A percentile compares a stretch with the other conserved stretches of the same genome.
Conservation (phyloP, 1,140 invertebrate genomes). For the Potamilus streckersoni region DNA sequence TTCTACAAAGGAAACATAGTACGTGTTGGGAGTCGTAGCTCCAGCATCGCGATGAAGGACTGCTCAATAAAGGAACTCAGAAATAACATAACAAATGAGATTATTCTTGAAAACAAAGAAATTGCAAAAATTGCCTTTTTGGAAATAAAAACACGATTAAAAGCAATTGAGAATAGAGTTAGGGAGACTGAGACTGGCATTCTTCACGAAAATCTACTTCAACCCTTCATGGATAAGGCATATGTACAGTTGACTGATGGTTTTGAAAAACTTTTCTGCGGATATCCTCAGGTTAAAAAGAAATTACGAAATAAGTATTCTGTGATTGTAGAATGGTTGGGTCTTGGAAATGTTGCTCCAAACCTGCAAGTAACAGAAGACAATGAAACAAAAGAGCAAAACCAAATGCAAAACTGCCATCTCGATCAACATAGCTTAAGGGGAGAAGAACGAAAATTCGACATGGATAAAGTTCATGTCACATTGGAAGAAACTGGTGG, state of each 20-base stretch:
- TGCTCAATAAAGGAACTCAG: constrained; percentile 36
- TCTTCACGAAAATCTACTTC: constrained; percentile 40
- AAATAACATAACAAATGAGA: constrained; percentile 5
- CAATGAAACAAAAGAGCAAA: not conserved
- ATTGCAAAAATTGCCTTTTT: constrained; percentile 13
- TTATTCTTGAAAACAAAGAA: constrained; percentile 10
- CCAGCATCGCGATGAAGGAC: constrained; percentile 62
- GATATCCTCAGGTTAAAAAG: not conserved
- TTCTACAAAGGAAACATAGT: constrained; percentile 68
- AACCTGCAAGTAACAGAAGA: not conserved
- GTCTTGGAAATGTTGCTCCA: constrained; percentile 16
- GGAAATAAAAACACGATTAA: not conserved
- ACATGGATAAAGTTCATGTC: no score
- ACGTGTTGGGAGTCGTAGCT: constrained; percentile 80
- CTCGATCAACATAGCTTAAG: no score
- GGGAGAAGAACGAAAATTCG: no score
- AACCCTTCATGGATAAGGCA: constrained; percentile 29
- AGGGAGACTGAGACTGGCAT: constrained; percentile 42
- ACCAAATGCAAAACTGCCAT: no score
- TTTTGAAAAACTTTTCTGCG: not conserved
- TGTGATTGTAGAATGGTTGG: constrained; percentile 41
- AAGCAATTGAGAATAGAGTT: constrained; percentile 35
- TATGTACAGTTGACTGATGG: constrained; percentile 11
- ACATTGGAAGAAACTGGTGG: no score
- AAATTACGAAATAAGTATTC: not conserved